These are phyloP conservation scores for Nesogale talazaci DNA, from an alignment of 2,113 vertebrate species.

Conservation along the genomic window DNA sequence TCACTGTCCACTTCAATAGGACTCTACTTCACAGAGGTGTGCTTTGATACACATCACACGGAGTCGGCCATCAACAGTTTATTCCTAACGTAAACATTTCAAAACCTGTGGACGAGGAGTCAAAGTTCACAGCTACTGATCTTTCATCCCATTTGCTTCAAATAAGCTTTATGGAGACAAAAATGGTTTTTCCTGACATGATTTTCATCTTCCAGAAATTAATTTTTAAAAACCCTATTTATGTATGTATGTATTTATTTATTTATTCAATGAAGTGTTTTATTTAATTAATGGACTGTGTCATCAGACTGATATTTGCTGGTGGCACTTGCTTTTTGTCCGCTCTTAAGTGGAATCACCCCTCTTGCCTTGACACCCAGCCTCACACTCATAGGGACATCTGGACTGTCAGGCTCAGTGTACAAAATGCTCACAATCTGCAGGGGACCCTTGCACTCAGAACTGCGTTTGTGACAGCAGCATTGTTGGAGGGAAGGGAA, in stretches of 20 bases:
- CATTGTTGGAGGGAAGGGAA: neutral
- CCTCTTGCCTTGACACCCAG: neutral
- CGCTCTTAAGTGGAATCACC: neutral
- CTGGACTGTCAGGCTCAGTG: neutral
- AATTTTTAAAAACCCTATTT: neutral
- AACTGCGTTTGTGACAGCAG: neutral
- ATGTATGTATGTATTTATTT: too few species aligned
- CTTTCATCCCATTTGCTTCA: neutral
- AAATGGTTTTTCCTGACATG: neutral
- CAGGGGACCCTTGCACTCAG: neutral
- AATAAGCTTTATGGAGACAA: too few species aligned
- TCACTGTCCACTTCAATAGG: neutral
- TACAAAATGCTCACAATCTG: neutral
- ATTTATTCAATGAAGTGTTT: constrained; percentile 28
- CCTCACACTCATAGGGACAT: neutral
- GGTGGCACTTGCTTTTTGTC: neutral
- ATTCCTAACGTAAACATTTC: constrained; percentile 47
- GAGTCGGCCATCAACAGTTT: constrained; percentile 51
- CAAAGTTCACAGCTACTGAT: neutral
- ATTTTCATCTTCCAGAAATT: constrained; percentile 8
- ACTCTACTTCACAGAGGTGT: neutral
- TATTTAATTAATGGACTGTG: neutral
- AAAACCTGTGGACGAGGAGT: constrained; percentile 55
- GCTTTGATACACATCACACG: constrained; percentile 30
- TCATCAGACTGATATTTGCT: neutral